These are phyloP conservation scores for Caenorhabditis doughertyi DNA, from an alignment of 2,888 invertebrate genomes.

Conservation along the genomic window DNA sequence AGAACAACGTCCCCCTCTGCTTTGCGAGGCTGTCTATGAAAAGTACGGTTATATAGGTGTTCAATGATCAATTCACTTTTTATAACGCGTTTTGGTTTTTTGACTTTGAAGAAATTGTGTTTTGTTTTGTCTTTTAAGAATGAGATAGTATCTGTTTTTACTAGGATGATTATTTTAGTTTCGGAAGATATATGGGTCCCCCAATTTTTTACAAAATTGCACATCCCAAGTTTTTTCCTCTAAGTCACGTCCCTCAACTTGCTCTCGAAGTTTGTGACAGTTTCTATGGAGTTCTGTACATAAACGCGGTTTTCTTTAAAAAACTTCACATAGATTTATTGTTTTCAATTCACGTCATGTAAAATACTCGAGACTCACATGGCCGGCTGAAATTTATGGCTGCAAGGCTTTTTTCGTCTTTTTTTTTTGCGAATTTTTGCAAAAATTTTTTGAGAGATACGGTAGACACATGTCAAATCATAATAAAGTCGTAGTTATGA, in stretches of 20 bases:
- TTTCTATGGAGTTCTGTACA: background rate
- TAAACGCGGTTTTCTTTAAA: background rate
- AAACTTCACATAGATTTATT: background rate
- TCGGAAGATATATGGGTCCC: too few relatives aligned
- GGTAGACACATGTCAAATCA: background rate
- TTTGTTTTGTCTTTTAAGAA: background rate
- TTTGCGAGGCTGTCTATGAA: slow-evolving; percentile 10
- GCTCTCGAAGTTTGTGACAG: background rate
- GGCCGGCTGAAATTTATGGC: background rate
- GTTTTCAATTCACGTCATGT: background rate
- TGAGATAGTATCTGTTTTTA: background rate
- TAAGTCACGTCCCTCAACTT: background rate
- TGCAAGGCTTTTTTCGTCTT: background rate
- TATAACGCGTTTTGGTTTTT: slow-evolving; percentile 29
- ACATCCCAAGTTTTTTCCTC: background rate
- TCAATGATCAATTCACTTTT: slow-evolving; percentile 45
- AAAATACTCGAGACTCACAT: background rate
- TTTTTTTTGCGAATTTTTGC: background rate
- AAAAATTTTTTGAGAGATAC: background rate
- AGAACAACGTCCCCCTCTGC: slow-evolving; percentile 20
- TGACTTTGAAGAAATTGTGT: background rate
- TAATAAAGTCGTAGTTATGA: background rate
- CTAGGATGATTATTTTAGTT: background rate
- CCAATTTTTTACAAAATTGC: background rate
- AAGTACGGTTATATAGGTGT: slow-evolving; percentile 29